phyloP scores from a whole-genome alignment of 2,797 vertebrate species.

The Acestrorhynchus altus region DNA sequence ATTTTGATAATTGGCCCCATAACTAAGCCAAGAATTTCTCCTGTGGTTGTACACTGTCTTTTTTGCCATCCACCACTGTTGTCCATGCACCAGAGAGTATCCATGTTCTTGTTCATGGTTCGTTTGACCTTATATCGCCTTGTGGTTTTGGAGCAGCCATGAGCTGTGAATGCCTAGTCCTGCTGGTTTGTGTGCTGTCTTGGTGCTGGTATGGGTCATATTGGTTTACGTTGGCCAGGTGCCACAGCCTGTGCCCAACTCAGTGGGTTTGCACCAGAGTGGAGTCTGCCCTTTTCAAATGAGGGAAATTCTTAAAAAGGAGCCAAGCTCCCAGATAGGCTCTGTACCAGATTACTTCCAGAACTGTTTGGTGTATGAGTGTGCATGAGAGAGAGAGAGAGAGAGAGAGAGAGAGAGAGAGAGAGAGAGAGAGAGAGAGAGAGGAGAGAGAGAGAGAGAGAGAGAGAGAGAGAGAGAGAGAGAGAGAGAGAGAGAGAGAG shows the following conservation, averaged over 20 bases:
- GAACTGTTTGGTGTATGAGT: background rate
- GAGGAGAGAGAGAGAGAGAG: no score
- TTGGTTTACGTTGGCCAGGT: conserved; percentile 67
- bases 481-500: no score
- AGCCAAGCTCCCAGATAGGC: conserved; percentile 61
- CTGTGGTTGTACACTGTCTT: background rate
- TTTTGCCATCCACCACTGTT: background rate
- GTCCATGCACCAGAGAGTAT: background rate
- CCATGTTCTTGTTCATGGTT: conserved; percentile 22
- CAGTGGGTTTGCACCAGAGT: conserved; percentile 66
- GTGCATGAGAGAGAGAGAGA: no score
- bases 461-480: no score
- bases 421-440: no score
- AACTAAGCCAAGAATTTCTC: background rate
- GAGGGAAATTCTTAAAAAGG: conserved; percentile 66
- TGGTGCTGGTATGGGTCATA: conserved; percentile 70
- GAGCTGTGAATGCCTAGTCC: conserved; percentile 40
- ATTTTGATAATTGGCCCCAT: conserved; percentile 10
- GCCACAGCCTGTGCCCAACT: conserved; percentile 67
- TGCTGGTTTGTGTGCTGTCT: conserved; percentile 60
- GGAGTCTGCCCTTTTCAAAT: conserved; percentile 75
- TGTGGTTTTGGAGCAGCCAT: conserved; percentile 46
- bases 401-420: no score
- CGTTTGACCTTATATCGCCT: conserved; percentile 51
- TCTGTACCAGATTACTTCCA: conserved; percentile 55